Conservation (phyloP, 2,113 vertebrate genomes). For the Uropsilus gracilis region DNA sequence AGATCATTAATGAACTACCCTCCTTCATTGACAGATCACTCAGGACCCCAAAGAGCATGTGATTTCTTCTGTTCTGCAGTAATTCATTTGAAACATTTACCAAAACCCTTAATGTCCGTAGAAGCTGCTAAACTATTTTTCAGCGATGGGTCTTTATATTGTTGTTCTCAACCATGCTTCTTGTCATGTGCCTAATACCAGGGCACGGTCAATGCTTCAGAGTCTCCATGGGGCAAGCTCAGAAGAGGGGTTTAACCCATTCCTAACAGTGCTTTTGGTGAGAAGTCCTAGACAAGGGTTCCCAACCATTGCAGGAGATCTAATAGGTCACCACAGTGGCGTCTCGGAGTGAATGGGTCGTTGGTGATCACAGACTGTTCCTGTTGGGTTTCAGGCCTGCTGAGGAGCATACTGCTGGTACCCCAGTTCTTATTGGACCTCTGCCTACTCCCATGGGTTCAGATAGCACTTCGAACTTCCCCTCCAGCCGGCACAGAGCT, state of each 20-base stretch:
- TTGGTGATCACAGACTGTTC: too few species aligned
- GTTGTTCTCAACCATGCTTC: conserved; percentile 69
- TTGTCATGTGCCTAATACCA: conserved; percentile 65
- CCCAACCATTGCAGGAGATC: too few species aligned
- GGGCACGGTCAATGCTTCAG: background rate
- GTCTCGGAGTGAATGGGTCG: too few species aligned
- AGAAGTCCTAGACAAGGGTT: too few species aligned
- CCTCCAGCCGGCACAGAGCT: background rate
- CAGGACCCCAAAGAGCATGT: conserved; percentile 75
- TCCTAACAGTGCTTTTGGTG: too few species aligned
- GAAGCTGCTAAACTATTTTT: conserved; percentile 74
- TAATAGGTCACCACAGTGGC: too few species aligned
- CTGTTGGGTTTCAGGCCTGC: too few species aligned
- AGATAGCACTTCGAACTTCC: rapidly evolving
- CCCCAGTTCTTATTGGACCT: too few species aligned
- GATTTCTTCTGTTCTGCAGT: conserved; percentile 75
- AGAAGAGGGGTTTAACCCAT: conserved; percentile 68
- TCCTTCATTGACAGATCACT: conserved; percentile 81
- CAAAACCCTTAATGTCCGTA: conserved; percentile 71
- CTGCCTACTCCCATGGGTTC: background rate
- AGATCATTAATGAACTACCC: conserved; percentile 87
- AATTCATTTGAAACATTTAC: conserved; percentile 78
- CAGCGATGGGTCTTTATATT: conserved; percentile 77
- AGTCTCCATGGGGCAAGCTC: conserved; percentile 59
- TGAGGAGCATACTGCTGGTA: too few species aligned